phyloP scores from a whole-genome alignment of 2,797 vertebrate species.

The Cirrhinus molitorella region DNA sequence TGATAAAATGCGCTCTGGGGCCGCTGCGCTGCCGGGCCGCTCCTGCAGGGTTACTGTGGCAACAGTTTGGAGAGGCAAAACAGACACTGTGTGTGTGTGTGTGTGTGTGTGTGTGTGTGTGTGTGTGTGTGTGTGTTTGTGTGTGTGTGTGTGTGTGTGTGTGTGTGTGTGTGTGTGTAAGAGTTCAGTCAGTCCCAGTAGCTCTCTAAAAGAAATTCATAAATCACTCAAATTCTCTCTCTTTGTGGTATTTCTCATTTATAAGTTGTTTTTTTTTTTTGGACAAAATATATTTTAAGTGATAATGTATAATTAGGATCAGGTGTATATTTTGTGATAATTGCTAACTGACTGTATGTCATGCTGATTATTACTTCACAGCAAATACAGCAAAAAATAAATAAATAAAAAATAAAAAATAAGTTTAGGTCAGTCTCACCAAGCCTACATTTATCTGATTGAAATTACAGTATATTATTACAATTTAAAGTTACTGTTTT shows the following conservation, averaged over 20 bases:
- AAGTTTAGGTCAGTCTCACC: neutral
- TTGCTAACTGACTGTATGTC: neutral
- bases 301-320: neutral
- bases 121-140: conserved; percentile 53
- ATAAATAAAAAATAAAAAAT: too few species aligned
- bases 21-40: conserved; percentile 72
- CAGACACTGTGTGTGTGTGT: conserved; percentile 57
- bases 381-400: neutral
- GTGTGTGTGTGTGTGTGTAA: neutral
- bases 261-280: too few species aligned
- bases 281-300: neutral
- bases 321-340: neutral
- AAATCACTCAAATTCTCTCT: conserved; percentile 61
- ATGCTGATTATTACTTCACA: neutral
- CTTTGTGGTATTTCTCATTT: neutral
- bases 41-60: conserved; percentile 74
- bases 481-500: too few species aligned
- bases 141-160: too few species aligned
- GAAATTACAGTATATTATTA: too few species aligned
- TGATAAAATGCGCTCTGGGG: conserved; percentile 85
- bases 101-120: conserved; percentile 24
- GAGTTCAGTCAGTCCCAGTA: conserved; percentile 7
- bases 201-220: conserved; percentile 60
- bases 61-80: conserved; percentile 70
- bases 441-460: neutral